Evolutionary conservation across 2,113 vertebrate species (phyloP).

Genomic region (Caretta caretta): DNA sequence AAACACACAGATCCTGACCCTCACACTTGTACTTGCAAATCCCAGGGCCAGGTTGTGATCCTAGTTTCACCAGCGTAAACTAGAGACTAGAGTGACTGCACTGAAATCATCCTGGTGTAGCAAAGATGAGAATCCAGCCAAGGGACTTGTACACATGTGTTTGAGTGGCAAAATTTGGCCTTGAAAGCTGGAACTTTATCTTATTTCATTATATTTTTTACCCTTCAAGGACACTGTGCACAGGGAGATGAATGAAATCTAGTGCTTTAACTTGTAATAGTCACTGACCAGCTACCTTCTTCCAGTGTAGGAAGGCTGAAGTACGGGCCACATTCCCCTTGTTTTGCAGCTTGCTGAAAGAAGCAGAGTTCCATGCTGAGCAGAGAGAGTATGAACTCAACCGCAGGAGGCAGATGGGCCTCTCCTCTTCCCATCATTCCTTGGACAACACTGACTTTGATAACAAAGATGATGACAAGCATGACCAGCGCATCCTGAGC

Average conservation of each 20-base stretch:
- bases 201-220: not conserved
- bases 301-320: not conserved
- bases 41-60: not conserved
- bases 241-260: not conserved
- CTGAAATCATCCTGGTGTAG: not conserved
- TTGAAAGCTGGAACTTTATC: not conserved
- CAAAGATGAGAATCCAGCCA: not conserved
- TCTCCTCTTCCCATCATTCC: constrained; percentile 96
- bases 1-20: not conserved
- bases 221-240: not conserved
- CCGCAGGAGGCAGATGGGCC: constrained; percentile 94
- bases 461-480: constrained; percentile 98
- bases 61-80: not conserved
- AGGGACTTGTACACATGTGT: not conserved
- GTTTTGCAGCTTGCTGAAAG: constrained; percentile 91
- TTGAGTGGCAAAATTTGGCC: not conserved
- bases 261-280: not conserved
- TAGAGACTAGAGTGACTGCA: accelerated
- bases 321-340: not conserved
- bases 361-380: constrained; percentile 97
- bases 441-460: constrained; percentile 98
- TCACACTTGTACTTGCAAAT: accelerated
- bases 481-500: constrained; percentile 96
- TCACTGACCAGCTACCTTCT: not conserved
- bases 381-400: constrained; percentile 96